phyloP scores from a whole-genome alignment of 2,113 vertebrate species.

The Crotalus tigris region DNA sequence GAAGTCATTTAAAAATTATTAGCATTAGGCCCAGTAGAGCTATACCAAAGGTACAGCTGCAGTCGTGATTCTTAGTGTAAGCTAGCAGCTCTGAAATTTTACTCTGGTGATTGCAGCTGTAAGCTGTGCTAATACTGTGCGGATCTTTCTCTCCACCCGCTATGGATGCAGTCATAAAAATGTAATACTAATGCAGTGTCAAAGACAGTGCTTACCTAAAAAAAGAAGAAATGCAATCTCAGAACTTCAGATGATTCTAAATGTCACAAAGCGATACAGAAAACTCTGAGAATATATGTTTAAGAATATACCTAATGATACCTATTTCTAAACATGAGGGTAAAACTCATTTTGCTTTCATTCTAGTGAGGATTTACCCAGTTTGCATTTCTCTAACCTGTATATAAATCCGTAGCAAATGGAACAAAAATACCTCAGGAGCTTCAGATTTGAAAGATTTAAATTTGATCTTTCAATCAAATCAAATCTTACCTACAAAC shows the following conservation, averaged over 20 bases:
- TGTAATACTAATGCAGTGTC: slow-evolving; percentile 30
- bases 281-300: neutral
- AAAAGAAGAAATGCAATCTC: slow-evolving; percentile 15
- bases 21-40: slow-evolving; percentile 47
- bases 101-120: slow-evolving; percentile 41
- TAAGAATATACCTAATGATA: neutral
- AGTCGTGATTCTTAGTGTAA: neutral
- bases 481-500: neutral
- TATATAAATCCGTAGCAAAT: neutral
- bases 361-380: neutral
- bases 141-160: slow-evolving; percentile 28
- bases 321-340: neutral
- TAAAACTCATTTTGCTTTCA: neutral
- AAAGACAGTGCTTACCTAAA: slow-evolving; percentile 18
- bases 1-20: slow-evolving; percentile 65
- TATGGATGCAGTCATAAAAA: slow-evolving; percentile 40
- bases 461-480: neutral
- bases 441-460: neutral
- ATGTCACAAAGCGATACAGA: neutral
- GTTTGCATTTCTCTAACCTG: neutral
- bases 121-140: slow-evolving; percentile 45
- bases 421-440: neutral
- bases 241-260: neutral
- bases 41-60: slow-evolving; percentile 45
- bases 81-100: neutral